Percentiles rank a stretch among this genome's conserved stretches.
Conservation (phyloP, 2,797 vertebrate species). For the Sebastes matsubarae region DNA sequence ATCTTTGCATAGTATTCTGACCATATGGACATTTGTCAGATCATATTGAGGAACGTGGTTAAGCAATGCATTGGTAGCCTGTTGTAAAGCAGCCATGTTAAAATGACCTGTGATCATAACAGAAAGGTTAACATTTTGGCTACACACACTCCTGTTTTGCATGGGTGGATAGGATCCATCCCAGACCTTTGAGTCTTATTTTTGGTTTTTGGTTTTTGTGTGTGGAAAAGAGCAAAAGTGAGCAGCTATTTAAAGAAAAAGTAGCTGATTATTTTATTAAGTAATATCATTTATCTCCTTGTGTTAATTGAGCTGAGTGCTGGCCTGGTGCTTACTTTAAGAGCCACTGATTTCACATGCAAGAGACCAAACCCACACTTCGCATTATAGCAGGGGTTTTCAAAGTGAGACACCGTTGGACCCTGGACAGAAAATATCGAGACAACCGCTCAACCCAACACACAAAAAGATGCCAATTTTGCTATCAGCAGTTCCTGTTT, state of each 20-base stretch:
- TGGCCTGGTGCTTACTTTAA: slow-evolving; percentile 5
- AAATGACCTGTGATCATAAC: neutral
- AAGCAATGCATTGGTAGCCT: neutral
- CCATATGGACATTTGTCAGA: neutral
- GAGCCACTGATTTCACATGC: neutral
- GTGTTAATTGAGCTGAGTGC: neutral
- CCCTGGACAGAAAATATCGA: neutral
- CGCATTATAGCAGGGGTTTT: neutral
- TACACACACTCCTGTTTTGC: neutral
- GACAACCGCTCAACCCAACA: neutral
- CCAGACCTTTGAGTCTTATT: neutral
- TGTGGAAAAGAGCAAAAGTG: neutral
- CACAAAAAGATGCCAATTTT: neutral
- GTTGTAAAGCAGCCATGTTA: neutral
- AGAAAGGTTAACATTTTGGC: neutral
- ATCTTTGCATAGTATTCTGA: neutral
- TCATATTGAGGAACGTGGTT: neutral
- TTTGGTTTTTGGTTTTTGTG: neutral
- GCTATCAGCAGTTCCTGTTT: neutral
- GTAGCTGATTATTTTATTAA: neutral
- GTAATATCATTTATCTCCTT: neutral
- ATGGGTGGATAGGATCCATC: neutral
- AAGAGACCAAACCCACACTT: neutral
- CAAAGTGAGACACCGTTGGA: neutral
- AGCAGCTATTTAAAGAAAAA: neutral